Evolutionary conservation across 2,797 vertebrate species (phyloP), one percentile per base, ranked within the genome.

Genomic region (Sarcophilus harrisii): DNA sequence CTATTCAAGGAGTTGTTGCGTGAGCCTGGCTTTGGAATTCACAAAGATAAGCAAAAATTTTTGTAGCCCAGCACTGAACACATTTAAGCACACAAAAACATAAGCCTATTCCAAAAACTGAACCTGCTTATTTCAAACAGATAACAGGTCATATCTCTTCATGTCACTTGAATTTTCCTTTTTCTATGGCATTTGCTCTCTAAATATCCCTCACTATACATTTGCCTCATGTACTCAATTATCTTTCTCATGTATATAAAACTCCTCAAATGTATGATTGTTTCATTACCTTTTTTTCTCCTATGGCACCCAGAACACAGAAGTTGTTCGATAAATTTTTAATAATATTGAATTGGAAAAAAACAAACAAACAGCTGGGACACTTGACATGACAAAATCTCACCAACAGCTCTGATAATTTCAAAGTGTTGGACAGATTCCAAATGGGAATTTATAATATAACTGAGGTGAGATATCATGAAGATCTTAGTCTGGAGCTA

Each of bases 81-180:
- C 1, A 18, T 12, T 29, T 18, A 89, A 55, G 45, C 5, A 0
- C 9, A 49, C 57, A n/a, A 30, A 95, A 81, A 6, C 24, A 49
- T 62, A 87, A 58, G 54, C 30, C 38, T 62, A 32, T 27, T 4
- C 60, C 27, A 11, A 58, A 45, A 87, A 73, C n/a, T 90, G 18
- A 27, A 30, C 52, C 92, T n/a, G 66, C n/a, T 28, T 2, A 6
- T 4, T 32, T 32, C 9, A 58, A 54, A 73, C 0, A 16, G 0
- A 38, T 0, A 49, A 1, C 1, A 16, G 14, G 57, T n/a, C 30
- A 1, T 1, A 0, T 32, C 3, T 28, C 30, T 11, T 57, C 1
- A 0, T 45, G 18, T 38, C 1, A 0, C n/a, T 0, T 2, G 49
- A n/a, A 29, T 91, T 12, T 0, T 38, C 58, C 66, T 54, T 87